These are phyloP conservation scores for Leptopilina syphax DNA, from an alignment of 2,888 invertebrate species.

Conservation along the genomic window DNA sequence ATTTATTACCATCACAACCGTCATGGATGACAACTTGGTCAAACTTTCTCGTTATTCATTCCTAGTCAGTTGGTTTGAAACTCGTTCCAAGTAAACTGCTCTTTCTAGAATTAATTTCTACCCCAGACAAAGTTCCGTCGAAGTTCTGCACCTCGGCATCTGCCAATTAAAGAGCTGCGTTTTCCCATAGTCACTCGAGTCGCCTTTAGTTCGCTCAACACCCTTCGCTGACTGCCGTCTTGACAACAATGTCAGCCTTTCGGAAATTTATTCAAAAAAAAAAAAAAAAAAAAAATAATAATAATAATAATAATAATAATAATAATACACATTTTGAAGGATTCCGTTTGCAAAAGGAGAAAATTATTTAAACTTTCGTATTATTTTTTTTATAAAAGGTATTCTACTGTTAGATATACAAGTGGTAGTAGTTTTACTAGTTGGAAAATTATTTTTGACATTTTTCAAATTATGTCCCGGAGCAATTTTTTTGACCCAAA, in stretches of 20 bases:
- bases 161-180: slow-evolving; percentile 52
- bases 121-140: slow-evolving; percentile 55
- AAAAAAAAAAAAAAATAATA: neutral
- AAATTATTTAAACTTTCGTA: no score
- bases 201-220: slow-evolving; percentile 21
- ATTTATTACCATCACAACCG: slow-evolving; percentile 34
- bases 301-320: no score
- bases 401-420: no score
- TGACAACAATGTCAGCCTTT: slow-evolving; percentile 18
- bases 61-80: slow-evolving; percentile 35
- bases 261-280: slow-evolving; percentile 4
- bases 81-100: slow-evolving; percentile 37
- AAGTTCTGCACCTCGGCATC: slow-evolving; percentile 56
- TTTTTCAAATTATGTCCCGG: no score
- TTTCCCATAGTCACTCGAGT: slow-evolving; percentile 42
- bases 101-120: slow-evolving; percentile 53
- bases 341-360: no score
- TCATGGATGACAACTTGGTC: slow-evolving; percentile 39
- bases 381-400: no score
- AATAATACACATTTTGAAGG: no score
- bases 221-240: slow-evolving; percentile 14
- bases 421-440: no score
- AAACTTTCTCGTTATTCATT: slow-evolving; percentile 39
- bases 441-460: no score
- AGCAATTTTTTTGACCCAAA: no score